phyloP scores from a whole-genome alignment of 2,888 invertebrate species.

The Erebia palarica region DNA sequence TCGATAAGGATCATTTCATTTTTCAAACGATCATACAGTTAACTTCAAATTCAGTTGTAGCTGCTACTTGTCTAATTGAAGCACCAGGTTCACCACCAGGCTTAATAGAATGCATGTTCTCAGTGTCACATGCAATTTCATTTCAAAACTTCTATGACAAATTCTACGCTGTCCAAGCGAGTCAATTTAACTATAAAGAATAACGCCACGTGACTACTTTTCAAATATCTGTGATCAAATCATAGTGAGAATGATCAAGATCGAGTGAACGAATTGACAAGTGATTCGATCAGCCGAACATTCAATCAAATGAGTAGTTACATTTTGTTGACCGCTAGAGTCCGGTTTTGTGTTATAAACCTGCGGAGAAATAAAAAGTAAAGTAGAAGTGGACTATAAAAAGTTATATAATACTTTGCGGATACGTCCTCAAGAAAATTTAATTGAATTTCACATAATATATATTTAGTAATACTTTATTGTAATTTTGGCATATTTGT shows the following conservation, averaged over 20 bases:
- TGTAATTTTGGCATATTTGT: background rate
- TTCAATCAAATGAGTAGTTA: conserved; percentile 78
- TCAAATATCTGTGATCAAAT: conserved; percentile 67
- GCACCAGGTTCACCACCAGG: conserved; percentile 39
- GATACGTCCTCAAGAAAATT: conserved; percentile 61
- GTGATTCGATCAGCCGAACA: conserved; percentile 79
- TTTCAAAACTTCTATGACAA: conserved; percentile 45
- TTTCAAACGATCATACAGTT: background rate
- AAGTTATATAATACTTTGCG: conserved; percentile 59
- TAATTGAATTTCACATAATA: background rate
- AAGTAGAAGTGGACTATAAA: conserved; percentile 74
- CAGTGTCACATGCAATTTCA: conserved; percentile 58
- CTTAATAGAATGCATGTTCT: conserved; percentile 44
- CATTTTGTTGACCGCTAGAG: conserved; percentile 82
- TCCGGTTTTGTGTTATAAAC: conserved; percentile 83
- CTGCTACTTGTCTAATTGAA: conserved; percentile 30
- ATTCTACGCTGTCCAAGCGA: conserved; percentile 68
- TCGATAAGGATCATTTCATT: too few species aligned
- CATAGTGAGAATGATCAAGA: conserved; percentile 76
- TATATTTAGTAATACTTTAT: background rate
- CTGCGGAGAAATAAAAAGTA: conserved; percentile 80
- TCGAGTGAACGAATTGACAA: conserved; percentile 72
- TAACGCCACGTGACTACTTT: conserved; percentile 65
- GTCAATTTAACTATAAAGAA: conserved; percentile 56
- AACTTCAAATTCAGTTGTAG: conserved; percentile 23